Percentiles rank a stretch among this genome's conserved stretches.
phyloP scores from a whole-genome alignment of 1,140 invertebrate genomes.

The Helicoverpa zea region DNA sequence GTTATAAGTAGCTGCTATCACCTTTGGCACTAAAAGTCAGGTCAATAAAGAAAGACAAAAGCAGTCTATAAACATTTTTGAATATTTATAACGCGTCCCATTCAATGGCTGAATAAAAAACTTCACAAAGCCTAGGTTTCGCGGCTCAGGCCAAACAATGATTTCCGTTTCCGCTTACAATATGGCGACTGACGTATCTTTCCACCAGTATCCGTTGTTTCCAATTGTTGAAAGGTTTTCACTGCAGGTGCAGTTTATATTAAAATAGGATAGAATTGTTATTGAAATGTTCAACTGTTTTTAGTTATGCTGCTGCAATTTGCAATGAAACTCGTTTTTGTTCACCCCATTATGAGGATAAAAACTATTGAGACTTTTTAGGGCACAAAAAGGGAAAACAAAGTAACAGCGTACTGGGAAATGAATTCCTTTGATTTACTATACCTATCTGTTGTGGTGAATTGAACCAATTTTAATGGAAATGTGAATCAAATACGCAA shows the following conservation, averaged over 20 bases:
- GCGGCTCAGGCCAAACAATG: conserved; percentile 66
- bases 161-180: conserved; percentile 73
- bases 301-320: conserved; percentile 1
- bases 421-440: no score
- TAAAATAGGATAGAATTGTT: conserved; percentile 26
- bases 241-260: conserved; percentile 36
- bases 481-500: no score
- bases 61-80: conserved; percentile 41
- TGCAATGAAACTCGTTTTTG: not conserved
- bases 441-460: no score
- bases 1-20: no score
- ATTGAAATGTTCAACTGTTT: conserved; percentile 14
- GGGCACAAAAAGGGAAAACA: no score
- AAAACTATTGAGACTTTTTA: no score
- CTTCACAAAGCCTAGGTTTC: conserved; percentile 61
- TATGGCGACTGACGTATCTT: conserved; percentile 71
- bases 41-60: conserved; percentile 5
- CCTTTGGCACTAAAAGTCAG: not conserved
- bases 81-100: conserved; percentile 57
- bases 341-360: not conserved
- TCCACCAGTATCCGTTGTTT: conserved; percentile 54
- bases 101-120: conserved; percentile 54
- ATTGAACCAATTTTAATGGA: no score
- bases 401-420: no score
- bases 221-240: conserved; percentile 50